Base-by-base conservation (phyloP, 2,888 invertebrate species). In the Drosophila quasianomalipes region DNA sequence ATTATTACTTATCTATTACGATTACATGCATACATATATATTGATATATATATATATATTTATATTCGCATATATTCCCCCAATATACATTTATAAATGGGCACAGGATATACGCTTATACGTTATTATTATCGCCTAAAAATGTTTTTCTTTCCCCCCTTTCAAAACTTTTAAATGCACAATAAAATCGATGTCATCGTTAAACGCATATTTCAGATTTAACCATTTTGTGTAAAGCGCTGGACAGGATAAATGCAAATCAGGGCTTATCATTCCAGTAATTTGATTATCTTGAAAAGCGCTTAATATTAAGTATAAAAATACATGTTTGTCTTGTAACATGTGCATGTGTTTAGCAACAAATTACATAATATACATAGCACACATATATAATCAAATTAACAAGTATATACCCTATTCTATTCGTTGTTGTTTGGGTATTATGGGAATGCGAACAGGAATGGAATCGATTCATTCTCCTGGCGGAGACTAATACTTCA, bases 1-100 rank as follows among this genome's bases (percentile, higher is more conserved):
- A 79, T 76, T 76, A 79, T 71, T 69, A 67, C 31, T 70, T 77
- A 76, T 31, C 55, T 75, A 76, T 54, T 76, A 67, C 53, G 31
- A 59, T 47, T 65, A 55, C 31, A 70, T 47, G 68, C 37, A 73
- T 57, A 51, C n/a, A 58, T 63, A 62, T 19, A 39, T n/a, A 71
- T 28, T 28, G 28, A 28, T 39, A 62, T 58, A 62, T 74, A 63
- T 65, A 35, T 30, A 44, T n/a, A 41, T 55, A 41, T 54, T 54
- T 52, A 39, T 53, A 62, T 41, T 62, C 55, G 33, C 55, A 55
- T 57, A n/a, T 54, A 63, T 63, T 63, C 35, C 26, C 35, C 26
- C 22, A 35, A 59, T 65, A 51, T 39, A 37, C 22, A 37, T 33
- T 55, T 41, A 33, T 44, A 55, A 31, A 52, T 39, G 35, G 61